These are phyloP conservation scores for Clitarchus hookeri DNA, from an alignment of 2,888 invertebrate genomes.

Conservation along the genomic window DNA sequence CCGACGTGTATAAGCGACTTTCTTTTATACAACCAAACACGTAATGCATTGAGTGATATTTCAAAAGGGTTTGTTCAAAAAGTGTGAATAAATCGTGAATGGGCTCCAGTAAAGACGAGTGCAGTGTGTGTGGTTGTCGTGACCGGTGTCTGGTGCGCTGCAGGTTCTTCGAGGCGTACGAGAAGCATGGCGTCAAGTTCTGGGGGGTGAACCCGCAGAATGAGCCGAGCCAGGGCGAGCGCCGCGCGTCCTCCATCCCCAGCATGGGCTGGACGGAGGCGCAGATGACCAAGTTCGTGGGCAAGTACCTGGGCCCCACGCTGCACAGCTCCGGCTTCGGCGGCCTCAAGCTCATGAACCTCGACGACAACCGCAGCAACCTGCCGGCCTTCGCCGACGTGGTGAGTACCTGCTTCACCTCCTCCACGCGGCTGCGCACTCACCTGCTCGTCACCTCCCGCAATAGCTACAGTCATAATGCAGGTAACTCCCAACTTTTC, in stretches of 20 bases:
- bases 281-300: slow-evolving; percentile 56
- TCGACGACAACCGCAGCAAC: slow-evolving; percentile 55
- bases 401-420: neutral
- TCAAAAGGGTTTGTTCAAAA: too few species aligned
- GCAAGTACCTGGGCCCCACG: slow-evolving; percentile 56
- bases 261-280: slow-evolving; percentile 58
- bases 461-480: too few species aligned
- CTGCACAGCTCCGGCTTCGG: slow-evolving; percentile 52
- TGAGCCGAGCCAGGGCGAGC: slow-evolving; percentile 56
- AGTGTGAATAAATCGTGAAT: too few species aligned
- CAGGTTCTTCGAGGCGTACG: neutral
- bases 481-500: too few species aligned
- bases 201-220: slow-evolving; percentile 61
- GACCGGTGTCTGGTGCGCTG: too few species aligned
- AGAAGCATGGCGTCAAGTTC: neutral
- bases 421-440: too few species aligned
- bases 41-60: too few species aligned
- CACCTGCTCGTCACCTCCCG: too few species aligned
- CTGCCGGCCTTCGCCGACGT: slow-evolving; percentile 41
- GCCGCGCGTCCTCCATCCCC: slow-evolving; percentile 54
- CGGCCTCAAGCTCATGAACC: slow-evolving; percentile 56
- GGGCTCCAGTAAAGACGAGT: too few species aligned
- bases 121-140: neutral
- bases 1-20: too few species aligned
- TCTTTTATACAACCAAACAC: too few species aligned